A percentile compares a stretch with the other conserved stretches of the same genome.
These are phyloP conservation scores for Tragelaphus buxtoni DNA, from an alignment of 2,113 vertebrate genomes.

Conservation along the genomic window DNA sequence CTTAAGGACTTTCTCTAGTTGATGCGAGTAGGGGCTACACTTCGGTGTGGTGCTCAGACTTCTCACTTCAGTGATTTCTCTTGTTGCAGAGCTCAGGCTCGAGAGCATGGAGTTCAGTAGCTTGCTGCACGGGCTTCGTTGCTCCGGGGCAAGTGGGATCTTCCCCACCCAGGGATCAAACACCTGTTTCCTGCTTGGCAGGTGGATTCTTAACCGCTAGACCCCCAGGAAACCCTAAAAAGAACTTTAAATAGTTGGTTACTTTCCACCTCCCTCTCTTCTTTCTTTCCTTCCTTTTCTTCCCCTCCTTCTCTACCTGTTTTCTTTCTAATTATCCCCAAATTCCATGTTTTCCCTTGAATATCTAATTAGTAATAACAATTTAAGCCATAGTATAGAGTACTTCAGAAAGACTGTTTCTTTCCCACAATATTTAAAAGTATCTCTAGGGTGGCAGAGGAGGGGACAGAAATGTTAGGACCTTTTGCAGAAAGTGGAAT, in stretches of 20 bases:
- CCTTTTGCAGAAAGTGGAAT: neutral
- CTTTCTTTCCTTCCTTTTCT: too few species aligned
- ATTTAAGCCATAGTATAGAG: neutral
- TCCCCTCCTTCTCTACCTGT: neutral
- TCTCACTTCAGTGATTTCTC: neutral
- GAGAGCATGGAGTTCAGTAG: neutral
- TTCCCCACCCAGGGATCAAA: neutral
- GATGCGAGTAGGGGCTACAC: neutral
- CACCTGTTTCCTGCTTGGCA: neutral
- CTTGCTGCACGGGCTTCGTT: neutral
- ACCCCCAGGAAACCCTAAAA: neutral
- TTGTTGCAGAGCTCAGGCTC: neutral
- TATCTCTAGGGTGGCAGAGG: neutral
- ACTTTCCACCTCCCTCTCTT: neutral
- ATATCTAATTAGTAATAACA: neutral
- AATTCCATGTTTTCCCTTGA: neutral
- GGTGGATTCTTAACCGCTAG: neutral
- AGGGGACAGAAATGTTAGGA: neutral
- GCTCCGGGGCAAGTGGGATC: fast-evolving
- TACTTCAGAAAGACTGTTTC: neutral
- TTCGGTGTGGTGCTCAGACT: neutral
- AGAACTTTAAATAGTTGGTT: neutral
- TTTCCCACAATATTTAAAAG: neutral
- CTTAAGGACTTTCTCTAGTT: neutral
- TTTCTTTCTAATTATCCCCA: neutral